These are phyloP conservation scores for Meliscaeva auricollis DNA, from an alignment of 2,888 invertebrate species.

Conservation along the genomic window DNA sequence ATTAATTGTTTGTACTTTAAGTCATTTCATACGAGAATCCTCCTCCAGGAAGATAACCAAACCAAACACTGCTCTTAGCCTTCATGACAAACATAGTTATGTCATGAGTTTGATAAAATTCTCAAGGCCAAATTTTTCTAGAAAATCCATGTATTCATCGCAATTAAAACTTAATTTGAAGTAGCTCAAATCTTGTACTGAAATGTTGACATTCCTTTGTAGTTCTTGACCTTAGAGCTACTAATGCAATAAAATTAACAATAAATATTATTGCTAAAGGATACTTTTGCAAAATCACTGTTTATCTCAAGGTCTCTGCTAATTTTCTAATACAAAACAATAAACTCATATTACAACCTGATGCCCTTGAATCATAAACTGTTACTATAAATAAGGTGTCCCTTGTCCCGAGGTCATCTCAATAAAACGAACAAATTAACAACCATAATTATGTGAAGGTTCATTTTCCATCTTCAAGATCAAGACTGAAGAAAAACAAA, in stretches of 20 bases:
- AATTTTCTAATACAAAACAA: not conserved
- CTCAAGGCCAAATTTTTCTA: too few relatives aligned
- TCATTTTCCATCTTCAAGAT: not conserved
- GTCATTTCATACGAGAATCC: too few relatives aligned
- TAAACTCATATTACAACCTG: not conserved
- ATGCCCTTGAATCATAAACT: conserved; percentile 21
- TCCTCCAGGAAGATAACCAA: too few relatives aligned
- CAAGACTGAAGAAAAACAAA: not conserved
- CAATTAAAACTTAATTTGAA: not conserved
- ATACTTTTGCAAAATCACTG: not conserved
- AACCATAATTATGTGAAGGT: conserved; percentile 41
- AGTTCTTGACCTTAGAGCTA: conserved; percentile 17
- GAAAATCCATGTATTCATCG: too few relatives aligned
- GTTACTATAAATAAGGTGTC: conserved; percentile 8
- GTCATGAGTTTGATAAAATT: too few relatives aligned
- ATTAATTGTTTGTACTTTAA: too few relatives aligned
- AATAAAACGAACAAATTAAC: conserved; percentile 14
- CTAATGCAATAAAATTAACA: conserved; percentile 17
- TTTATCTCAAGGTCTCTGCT: conserved; percentile 5
- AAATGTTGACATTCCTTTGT: conserved; percentile 8
- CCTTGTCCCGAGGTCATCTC: conserved; percentile 30
- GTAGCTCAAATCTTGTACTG: not conserved
- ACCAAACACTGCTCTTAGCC: too few relatives aligned
- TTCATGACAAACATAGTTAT: too few relatives aligned
- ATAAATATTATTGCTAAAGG: not conserved